Percentiles rank a stretch among this genome's conserved stretches.
phyloP scores from a whole-genome alignment of 1,140 invertebrate species.

The Stegodyphus dumicola region DNA sequence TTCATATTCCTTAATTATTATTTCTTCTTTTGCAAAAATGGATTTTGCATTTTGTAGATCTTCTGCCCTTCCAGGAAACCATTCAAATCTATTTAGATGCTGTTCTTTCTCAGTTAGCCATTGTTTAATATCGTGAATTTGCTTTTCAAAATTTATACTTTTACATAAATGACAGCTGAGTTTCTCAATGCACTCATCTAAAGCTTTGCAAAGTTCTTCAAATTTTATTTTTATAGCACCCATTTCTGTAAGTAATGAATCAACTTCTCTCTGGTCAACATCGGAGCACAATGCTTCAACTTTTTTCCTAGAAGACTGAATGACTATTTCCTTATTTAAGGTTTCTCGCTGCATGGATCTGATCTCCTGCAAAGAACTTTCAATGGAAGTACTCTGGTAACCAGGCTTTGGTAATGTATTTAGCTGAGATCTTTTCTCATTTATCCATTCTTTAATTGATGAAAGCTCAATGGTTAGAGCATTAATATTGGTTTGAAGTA shows the following conservation, averaged over 20 bases:
- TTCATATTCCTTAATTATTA: conserved; percentile 82
- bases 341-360: conserved; percentile 78
- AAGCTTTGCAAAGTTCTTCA: conserved; percentile 65
- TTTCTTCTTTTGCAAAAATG: conserved; percentile 67
- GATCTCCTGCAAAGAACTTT: conserved; percentile 63
- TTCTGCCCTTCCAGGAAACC: conserved; percentile 72
- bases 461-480: conserved; percentile 72
- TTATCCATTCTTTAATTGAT: conserved; percentile 79
- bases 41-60: conserved; percentile 41
- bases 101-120: conserved; percentile 83
- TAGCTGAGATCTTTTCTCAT: conserved; percentile 75
- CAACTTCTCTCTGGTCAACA: conserved; percentile 81
- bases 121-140: conserved; percentile 79
- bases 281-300: conserved; percentile 85
- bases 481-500: conserved; percentile 78
- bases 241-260: conserved; percentile 77
- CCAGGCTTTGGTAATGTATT: conserved; percentile 76
- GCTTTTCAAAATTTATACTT: conserved; percentile 80
- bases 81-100: conserved; percentile 74
- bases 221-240: conserved; percentile 69
- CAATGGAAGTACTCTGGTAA: conserved; percentile 69
- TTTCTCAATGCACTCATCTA: conserved; percentile 56
- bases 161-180: conserved; percentile 68
- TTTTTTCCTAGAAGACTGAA: conserved; percentile 84
- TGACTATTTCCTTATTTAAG: conserved; percentile 83